Percentiles rank a stretch among this genome's conserved stretches.
Conservation (phyloP, 1,140 invertebrate species). For the Drosophila orena region DNA sequence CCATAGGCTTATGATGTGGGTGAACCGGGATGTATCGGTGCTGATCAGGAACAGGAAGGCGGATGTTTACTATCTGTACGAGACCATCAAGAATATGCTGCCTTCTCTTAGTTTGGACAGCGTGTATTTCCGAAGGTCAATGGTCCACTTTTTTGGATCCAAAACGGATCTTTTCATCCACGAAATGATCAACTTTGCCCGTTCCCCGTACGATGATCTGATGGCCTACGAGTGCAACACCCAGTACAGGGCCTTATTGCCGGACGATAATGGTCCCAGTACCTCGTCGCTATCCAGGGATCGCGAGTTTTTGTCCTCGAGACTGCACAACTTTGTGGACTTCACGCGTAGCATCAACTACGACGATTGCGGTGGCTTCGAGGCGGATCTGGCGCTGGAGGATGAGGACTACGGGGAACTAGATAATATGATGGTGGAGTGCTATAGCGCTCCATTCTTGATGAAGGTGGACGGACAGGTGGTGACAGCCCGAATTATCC, state of each 20-base stretch:
- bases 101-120: slow-evolving; percentile 26
- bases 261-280: not conserved
- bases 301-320: not conserved
- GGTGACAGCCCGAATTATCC: no score
- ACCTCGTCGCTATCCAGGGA: not conserved
- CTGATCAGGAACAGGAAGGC: slow-evolving; percentile 13
- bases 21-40: slow-evolving; percentile 59
- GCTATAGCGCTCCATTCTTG: not conserved
- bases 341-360: slow-evolving; percentile 47
- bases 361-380: slow-evolving; percentile 45
- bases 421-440: slow-evolving; percentile 1
- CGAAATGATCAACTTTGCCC: slow-evolving; percentile 94
- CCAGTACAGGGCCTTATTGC: slow-evolving; percentile 17
- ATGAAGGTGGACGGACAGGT: not conserved
- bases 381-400: slow-evolving; percentile 29
- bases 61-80: slow-evolving; percentile 19
- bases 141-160: slow-evolving; percentile 86
- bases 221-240: slow-evolving; percentile 62
- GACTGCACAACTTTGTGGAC: slow-evolving; percentile 43
- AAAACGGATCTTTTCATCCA: slow-evolving; percentile 93
- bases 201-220: slow-evolving; percentile 90
- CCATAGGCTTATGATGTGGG: slow-evolving; percentile 51
- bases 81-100: slow-evolving; percentile 34
- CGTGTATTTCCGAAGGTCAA: slow-evolving; percentile 11
- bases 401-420: slow-evolving; percentile 33